Evolutionary conservation across 1,140 invertebrate genomes (phyloP).

Genomic region (Hermatobates lingyangjiaoensis): DNA sequence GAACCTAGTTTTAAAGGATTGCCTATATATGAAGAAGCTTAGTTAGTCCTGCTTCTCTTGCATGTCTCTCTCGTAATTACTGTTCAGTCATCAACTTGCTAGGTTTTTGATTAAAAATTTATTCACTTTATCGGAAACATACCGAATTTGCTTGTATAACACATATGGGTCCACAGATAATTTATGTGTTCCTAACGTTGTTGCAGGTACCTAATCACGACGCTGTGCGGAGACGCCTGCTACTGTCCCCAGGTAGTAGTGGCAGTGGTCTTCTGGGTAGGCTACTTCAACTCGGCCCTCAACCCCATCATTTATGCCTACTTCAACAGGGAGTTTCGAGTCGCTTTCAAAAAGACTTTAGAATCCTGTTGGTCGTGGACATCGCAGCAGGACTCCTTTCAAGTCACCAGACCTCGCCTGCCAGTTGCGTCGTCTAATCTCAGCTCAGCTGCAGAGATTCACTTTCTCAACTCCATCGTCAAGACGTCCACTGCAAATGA

Average conservation of each 20-base stretch:
- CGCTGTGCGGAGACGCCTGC: conserved; percentile 49
- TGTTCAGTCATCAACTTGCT: too few species aligned
- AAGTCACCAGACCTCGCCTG: conserved; percentile 2
- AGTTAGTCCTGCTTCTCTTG: too few species aligned
- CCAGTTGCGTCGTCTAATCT: conserved; percentile 15
- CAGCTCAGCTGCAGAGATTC: conserved; percentile 16
- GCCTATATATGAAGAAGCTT: too few species aligned
- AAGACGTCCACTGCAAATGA: conserved; percentile 8
- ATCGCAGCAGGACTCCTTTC: not conserved
- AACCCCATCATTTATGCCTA: conserved; percentile 94
- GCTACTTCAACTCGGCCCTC: conserved; percentile 90
- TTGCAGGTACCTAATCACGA: conserved; percentile 60
- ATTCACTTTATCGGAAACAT: too few species aligned
- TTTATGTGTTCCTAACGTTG: not conserved
- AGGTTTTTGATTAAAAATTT: too few species aligned
- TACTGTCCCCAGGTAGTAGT: conserved; percentile 57
- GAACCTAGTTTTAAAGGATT: too few species aligned
- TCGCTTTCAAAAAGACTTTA: conserved; percentile 79
- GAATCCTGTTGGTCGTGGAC: conserved; percentile 49
- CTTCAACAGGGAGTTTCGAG: conserved; percentile 87
- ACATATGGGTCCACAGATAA: too few species aligned
- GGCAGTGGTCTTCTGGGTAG: conserved; percentile 84
- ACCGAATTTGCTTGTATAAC: too few species aligned
- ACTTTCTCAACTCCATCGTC: conserved; percentile 16
- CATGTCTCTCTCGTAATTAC: too few species aligned